A percentile compares a stretch with the other conserved stretches of the same genome.
These are phyloP conservation scores for Cecidostiba fungosa DNA, from an alignment of 2,888 invertebrate genomes.

Conservation along the genomic window DNA sequence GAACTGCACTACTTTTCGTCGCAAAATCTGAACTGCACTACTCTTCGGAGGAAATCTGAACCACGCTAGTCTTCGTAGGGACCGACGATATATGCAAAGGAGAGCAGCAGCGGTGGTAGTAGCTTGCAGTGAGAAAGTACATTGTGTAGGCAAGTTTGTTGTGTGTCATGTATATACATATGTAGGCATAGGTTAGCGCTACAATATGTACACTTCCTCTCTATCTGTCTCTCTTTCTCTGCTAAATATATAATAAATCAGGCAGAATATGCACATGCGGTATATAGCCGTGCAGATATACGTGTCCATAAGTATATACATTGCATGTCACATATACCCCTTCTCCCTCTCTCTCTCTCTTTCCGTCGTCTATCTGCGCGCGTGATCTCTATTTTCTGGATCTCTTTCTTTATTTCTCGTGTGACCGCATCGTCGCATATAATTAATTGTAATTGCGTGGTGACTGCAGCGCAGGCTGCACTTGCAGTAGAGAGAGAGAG, in stretches of 20 bases:
- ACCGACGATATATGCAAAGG: constrained; percentile 44
- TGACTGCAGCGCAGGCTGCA: constrained; percentile 51
- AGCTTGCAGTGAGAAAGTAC: not conserved
- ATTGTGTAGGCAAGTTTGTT: constrained; percentile 1
- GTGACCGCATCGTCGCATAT: constrained; percentile 62
- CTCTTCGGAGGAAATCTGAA: too few species aligned
- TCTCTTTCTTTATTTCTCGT: constrained; percentile 23
- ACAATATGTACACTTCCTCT: constrained; percentile 54
- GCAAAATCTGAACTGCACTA: too few species aligned
- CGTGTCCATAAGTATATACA: constrained; percentile 51
- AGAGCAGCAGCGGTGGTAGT: not conserved
- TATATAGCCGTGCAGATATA: constrained; percentile 24
- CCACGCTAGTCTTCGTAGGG: too few species aligned
- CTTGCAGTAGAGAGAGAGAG: constrained; percentile 67
- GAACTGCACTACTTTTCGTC: too few species aligned
- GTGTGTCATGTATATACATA: not conserved
- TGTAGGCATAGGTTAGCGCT: not conserved
- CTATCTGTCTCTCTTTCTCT: not conserved
- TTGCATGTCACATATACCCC: constrained; percentile 22
- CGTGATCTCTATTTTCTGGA: constrained; percentile 25
- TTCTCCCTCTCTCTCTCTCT: not conserved
- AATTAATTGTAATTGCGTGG: constrained; percentile 74
- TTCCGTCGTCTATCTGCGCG: constrained; percentile 10
- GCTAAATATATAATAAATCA: constrained; percentile 65
- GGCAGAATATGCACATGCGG: constrained; percentile 44